Evolutionary conservation across 2,888 invertebrate genomes (phyloP).

Genomic region (Aporophyla nigra): DNA sequence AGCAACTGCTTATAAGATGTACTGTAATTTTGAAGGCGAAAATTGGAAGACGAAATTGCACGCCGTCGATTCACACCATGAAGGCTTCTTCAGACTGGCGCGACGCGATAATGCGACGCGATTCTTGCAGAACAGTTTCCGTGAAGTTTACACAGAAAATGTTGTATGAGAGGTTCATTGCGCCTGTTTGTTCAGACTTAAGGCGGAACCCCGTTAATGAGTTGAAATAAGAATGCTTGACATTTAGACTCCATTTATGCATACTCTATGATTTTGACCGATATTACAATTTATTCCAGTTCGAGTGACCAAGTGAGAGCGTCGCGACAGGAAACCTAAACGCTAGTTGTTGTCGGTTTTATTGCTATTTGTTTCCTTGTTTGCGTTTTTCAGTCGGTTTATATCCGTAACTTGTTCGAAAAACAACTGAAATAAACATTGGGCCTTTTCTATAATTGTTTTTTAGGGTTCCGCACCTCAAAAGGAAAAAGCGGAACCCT

Average conservation of each 20-base stretch:
- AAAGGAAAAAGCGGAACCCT: too few relatives aligned
- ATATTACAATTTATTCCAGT: slow-evolving; percentile 72
- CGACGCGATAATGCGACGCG: too few relatives aligned
- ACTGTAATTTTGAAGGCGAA: not conserved
- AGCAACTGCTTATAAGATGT: not conserved
- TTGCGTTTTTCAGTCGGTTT: slow-evolving; percentile 69
- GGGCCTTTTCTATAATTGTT: slow-evolving; percentile 14
- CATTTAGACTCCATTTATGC: slow-evolving; percentile 28
- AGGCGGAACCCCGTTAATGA: not conserved
- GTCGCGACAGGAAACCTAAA: slow-evolving; percentile 80
- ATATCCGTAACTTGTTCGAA: slow-evolving; percentile 45
- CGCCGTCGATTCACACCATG: not conserved
- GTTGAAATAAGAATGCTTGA: not conserved
- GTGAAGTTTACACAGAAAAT: too few relatives aligned
- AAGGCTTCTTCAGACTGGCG: too few relatives aligned
- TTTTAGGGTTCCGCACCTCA: too few relatives aligned
- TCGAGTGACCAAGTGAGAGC: slow-evolving; percentile 77
- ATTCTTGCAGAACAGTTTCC: too few relatives aligned
- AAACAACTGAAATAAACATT: slow-evolving; percentile 50
- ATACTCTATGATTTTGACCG: slow-evolving; percentile 61
- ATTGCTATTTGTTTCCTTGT: slow-evolving; percentile 81
- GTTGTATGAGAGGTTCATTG: too few relatives aligned
- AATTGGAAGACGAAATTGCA: not conserved
- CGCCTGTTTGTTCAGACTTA: too few relatives aligned
- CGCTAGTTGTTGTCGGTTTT: slow-evolving; percentile 80